Conservation (phyloP, 2,888 invertebrate genomes). For the Melinaea marsaeus region DNA sequence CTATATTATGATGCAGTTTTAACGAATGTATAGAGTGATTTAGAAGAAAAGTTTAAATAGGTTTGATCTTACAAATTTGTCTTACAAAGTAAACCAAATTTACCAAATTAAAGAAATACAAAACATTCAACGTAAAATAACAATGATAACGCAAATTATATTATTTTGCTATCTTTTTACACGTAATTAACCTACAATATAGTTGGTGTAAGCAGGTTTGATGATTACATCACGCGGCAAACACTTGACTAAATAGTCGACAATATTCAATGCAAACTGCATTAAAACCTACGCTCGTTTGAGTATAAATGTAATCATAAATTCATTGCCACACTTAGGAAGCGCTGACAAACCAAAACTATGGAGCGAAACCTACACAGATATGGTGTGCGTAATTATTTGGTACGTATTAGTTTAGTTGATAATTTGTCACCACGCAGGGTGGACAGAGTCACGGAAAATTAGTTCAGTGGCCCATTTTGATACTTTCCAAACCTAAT, state of each 20-base stretch:
- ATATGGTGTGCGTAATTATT: constrained; percentile 52
- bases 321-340: constrained; percentile 74
- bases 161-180: constrained; percentile 3
- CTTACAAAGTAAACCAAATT: too few species aligned
- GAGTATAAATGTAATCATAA: constrained; percentile 48
- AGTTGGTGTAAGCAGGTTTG: constrained; percentile 40
- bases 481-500: constrained; percentile 44
- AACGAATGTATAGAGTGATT: too few species aligned
- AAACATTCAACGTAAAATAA: too few species aligned
- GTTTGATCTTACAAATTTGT: too few species aligned
- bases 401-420: constrained; percentile 59
- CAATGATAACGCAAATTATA: constrained; percentile 1
- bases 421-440: constrained; percentile 53
- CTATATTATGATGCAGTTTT: too few species aligned
- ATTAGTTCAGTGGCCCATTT: constrained; percentile 51
- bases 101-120: too few species aligned
- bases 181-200: constrained; percentile 15
- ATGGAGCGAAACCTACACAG: constrained; percentile 74
- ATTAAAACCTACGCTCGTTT: constrained; percentile 51
- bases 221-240: constrained; percentile 53
- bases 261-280: constrained; percentile 67
- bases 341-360: constrained; percentile 67
- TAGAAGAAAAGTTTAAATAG: too few species aligned
- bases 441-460: constrained; percentile 49
- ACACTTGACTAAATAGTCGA: constrained; percentile 39